Conservation (phyloP, 2,888 invertebrate genomes). For the Timandra comae region DNA sequence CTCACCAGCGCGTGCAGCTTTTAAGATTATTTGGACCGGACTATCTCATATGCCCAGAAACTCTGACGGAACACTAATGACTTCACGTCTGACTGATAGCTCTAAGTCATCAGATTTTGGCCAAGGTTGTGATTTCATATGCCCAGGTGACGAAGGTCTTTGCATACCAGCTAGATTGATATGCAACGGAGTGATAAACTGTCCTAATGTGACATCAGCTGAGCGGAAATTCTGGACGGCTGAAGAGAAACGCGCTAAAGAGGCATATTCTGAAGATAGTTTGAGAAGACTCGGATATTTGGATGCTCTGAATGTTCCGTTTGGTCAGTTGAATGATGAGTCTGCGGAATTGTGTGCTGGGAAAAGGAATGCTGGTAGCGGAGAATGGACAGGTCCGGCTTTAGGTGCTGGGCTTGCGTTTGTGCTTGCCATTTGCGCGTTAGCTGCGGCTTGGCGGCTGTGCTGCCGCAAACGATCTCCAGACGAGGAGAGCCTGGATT, state of each 20-base stretch:
- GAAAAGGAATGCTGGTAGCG: slow-evolving; percentile 59
- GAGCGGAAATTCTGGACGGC: slow-evolving; percentile 70
- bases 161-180: slow-evolving; percentile 90
- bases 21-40: slow-evolving; percentile 94
- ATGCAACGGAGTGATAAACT: slow-evolving; percentile 92
- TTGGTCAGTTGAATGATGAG: slow-evolving; percentile 82
- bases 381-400: slow-evolving; percentile 79
- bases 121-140: slow-evolving; percentile 88
- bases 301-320: slow-evolving; percentile 56
- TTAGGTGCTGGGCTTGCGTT: slow-evolving; percentile 79
- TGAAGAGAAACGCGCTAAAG: slow-evolving; percentile 70
- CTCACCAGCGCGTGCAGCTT: slow-evolving; percentile 88
- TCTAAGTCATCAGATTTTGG: slow-evolving; percentile 54
- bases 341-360: slow-evolving; percentile 84
- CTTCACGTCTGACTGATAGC: slow-evolving; percentile 83
- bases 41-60: slow-evolving; percentile 90
- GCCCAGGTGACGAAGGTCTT: slow-evolving; percentile 88
- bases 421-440: slow-evolving; percentile 72
- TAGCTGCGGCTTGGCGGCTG: slow-evolving; percentile 77
- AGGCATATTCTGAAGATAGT: slow-evolving; percentile 78
- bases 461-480: slow-evolving; percentile 78
- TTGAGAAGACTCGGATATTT: slow-evolving; percentile 76
- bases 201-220: slow-evolving; percentile 81
- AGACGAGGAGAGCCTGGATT: slow-evolving; percentile 78
- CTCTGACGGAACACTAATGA: slow-evolving; percentile 86